Percentiles rank a stretch among this genome's conserved stretches.
Evolutionary conservation across 2,113 vertebrate species (phyloP).

Genomic region (Sander lucioperca): DNA sequence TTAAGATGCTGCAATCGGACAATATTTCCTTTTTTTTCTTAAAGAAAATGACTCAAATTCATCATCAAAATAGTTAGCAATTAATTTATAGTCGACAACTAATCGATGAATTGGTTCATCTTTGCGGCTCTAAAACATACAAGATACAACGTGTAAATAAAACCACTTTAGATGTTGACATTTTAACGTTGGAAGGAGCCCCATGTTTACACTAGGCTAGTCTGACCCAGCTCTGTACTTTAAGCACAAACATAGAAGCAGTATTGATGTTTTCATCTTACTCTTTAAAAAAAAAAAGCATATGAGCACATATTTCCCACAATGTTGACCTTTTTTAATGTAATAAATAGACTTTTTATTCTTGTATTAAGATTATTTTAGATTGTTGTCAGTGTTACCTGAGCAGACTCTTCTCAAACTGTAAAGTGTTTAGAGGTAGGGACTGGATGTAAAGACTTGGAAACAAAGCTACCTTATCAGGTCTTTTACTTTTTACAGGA

Average conservation of each 20-base stretch:
- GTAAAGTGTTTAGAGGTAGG: not conserved
- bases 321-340: not conserved
- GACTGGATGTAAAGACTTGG: not conserved
- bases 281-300: not conserved
- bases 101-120: too few relatives aligned
- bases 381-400: not conserved
- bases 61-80: too few relatives aligned
- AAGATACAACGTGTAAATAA: too few relatives aligned
- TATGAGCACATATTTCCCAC: not conserved
- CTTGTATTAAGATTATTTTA: not conserved
- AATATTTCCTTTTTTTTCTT: too few relatives aligned
- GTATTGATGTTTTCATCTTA: not conserved
- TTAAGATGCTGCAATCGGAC: too few relatives aligned
- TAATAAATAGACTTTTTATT: not conserved
- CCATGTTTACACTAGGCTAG: too few relatives aligned
- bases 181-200: too few relatives aligned
- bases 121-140: too few relatives aligned
- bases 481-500: not conserved
- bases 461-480: constrained; percentile 2
- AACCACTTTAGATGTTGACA: too few relatives aligned
- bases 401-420: not conserved
- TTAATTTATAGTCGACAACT: too few relatives aligned
- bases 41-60: too few relatives aligned
- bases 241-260: not conserved
- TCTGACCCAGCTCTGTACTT: too few relatives aligned